Percentiles rank a stretch among this genome's conserved stretches.
Conservation (phyloP, 2,113 vertebrate species). For the Dipodomys stephensi region DNA sequence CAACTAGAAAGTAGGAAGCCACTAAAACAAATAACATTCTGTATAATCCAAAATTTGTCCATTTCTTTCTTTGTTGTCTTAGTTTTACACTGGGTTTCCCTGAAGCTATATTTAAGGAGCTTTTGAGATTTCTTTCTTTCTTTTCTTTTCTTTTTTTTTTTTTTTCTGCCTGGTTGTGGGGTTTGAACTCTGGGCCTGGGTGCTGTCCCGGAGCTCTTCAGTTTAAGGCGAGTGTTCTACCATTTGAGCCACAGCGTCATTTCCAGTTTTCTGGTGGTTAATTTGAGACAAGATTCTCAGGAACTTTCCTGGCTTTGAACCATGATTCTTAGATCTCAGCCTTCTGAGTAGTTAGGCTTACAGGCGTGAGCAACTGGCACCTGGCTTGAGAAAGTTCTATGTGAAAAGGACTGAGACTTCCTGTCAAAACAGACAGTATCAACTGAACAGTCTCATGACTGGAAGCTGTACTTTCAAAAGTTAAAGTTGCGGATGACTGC, state of each 20-base stretch:
- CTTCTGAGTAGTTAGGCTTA: too few relatives aligned
- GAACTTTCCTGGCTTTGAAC: too few relatives aligned
- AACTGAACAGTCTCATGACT: neutral
- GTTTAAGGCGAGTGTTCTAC: too few relatives aligned
- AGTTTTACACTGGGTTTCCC: neutral
- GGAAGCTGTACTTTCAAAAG: neutral
- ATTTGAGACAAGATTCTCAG: too few relatives aligned
- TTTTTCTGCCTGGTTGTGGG: too few relatives aligned
- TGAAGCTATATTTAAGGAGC: neutral
- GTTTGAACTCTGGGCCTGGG: too few relatives aligned
- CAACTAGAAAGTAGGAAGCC: fast-evolving
- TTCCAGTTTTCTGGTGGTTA: too few relatives aligned
- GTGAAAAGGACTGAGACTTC: neutral
- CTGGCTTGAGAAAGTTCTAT: neutral
- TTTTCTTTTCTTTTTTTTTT: too few relatives aligned
- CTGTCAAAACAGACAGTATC: neutral
- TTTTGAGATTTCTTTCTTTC: neutral
- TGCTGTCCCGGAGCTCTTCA: too few relatives aligned
- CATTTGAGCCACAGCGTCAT: too few relatives aligned
- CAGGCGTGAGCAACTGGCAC: too few relatives aligned
- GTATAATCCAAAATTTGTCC: neutral
- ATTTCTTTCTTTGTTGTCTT: neutral
- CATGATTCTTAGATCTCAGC: too few relatives aligned
- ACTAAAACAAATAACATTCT: neutral
- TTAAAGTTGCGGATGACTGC: neutral